Evolutionary conservation across 2,888 invertebrate genomes (phyloP), one percentile per base, ranked within the genome.

Genomic region (Acronicta aceris): DNA sequence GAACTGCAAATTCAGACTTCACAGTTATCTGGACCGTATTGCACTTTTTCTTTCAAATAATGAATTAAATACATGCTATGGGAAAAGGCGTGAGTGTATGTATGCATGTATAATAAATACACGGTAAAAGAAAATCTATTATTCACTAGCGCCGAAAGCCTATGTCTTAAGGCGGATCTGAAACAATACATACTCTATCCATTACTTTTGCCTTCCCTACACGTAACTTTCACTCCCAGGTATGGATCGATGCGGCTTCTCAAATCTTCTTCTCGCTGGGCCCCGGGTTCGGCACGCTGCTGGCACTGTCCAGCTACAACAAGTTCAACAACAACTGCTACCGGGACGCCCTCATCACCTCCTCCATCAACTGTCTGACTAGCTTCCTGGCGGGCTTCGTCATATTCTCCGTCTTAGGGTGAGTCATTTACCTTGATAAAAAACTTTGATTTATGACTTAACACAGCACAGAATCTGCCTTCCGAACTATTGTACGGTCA

Each of bases 211-310:
- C 21, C 21, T 4, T 21, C 21, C 38, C n/a, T n/a, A n/a, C 5
- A 38, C 5, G 10, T n/a, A 4, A 15, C 17, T 15, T 62, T 16
- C 7, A 49, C n/a, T 12, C 30, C 5, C 78, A 97, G 97, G 98
- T 98, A 9, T 98, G 98, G 98, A 97, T 98, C 59, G 98, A 98
- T 86, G 98, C 98, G 0, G 98, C 98, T 0, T 97, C 98, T 2
- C 98, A 98, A 90, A 98, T 98, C 78, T 98, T 98, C 94, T 98
- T 98, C 93, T 98, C 98, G 0, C 93, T 98, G 53, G 98, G 98
- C 15, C 98, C 98, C 0, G 98, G 98, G 2, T 98, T 98, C 84
- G 98, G 98, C 16, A 98, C 98, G 0, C 95, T 99, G 1, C 90
- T 99, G 52, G 98, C 98, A 0, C 94, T 98, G 10, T 97, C 98